phyloP scores from a whole-genome alignment of 2,113 vertebrate genomes.

The Tenebrosternarchus preto region DNA sequence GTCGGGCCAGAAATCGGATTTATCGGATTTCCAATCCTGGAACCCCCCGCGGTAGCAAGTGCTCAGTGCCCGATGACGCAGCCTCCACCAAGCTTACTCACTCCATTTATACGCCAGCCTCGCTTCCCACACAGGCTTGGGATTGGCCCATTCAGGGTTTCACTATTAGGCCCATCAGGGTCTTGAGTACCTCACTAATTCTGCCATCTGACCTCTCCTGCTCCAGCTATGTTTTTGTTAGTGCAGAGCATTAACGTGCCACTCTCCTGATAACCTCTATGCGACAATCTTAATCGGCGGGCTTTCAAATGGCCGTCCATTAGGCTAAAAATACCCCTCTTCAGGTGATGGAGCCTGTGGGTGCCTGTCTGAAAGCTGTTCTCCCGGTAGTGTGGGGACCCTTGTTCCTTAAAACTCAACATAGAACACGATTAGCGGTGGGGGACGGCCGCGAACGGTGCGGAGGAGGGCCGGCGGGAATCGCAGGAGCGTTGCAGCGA shows the following conservation, averaged over 20 bases:
- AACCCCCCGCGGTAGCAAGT: too few species aligned
- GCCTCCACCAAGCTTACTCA: too few species aligned
- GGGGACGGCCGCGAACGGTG: constrained; percentile 32
- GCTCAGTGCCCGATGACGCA: too few species aligned
- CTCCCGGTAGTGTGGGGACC: constrained; percentile 2
- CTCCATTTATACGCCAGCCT: too few species aligned
- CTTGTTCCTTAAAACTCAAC: constrained; percentile 33
- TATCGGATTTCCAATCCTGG: too few species aligned
- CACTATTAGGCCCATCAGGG: constrained; percentile 5
- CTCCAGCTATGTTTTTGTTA: background rate
- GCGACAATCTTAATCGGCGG: constrained; percentile 2
- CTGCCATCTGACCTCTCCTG: background rate
- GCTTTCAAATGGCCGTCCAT: constrained; percentile 38
- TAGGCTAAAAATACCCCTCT: constrained; percentile 16
- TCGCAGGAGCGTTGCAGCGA: too few species aligned
- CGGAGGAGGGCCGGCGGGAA: constrained; percentile 1
- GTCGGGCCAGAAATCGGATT: background rate
- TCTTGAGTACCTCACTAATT: background rate
- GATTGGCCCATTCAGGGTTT: constrained; percentile 35
- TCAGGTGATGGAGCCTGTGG: background rate
- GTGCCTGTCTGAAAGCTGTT: constrained; percentile 12
- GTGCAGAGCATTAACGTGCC: constrained; percentile 2
- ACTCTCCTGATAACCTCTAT: background rate
- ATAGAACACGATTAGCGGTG: constrained; percentile 33
- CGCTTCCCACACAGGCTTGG: background rate